A percentile compares a stretch with the other conserved stretches of the same genome.
These are phyloP conservation scores for Drosophila recens DNA, from an alignment of 2,888 invertebrate species.

Conservation along the genomic window DNA sequence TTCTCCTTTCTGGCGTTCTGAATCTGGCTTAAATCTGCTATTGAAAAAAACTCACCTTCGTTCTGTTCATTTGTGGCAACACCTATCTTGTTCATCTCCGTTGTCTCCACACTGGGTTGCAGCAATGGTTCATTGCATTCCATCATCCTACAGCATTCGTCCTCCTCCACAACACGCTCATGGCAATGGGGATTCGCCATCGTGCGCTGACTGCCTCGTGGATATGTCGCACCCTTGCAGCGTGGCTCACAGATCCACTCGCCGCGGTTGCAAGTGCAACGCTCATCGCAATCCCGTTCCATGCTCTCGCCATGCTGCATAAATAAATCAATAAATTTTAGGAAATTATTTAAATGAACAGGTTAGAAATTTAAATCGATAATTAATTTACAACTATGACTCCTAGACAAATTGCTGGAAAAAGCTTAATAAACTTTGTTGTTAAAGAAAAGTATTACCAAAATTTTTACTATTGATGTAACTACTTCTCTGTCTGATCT, in stretches of 20 bases:
- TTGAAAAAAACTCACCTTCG: slow-evolving; percentile 62
- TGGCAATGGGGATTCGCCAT: slow-evolving; percentile 90
- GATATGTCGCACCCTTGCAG: slow-evolving; percentile 90
- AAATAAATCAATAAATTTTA: neutral
- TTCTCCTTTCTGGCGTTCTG: slow-evolving; percentile 1
- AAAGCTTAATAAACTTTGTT: no score
- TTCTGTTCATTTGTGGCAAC: slow-evolving; percentile 31
- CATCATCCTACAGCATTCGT: slow-evolving; percentile 90
- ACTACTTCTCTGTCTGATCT: no score
- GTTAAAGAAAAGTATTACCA: neutral
- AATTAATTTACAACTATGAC: neutral
- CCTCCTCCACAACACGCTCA: slow-evolving; percentile 89
- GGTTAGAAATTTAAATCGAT: neutral
- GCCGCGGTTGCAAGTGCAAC: slow-evolving; percentile 90
- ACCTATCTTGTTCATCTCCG: slow-evolving; percentile 24
- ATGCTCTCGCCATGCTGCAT: slow-evolving; percentile 89
- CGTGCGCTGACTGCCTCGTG: slow-evolving; percentile 87
- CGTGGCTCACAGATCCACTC: slow-evolving; percentile 90
- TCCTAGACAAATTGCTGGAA: neutral
- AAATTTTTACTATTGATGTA: no score
- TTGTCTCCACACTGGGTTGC: slow-evolving; percentile 64
- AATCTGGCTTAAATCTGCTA: neutral
- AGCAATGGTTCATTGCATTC: slow-evolving; percentile 88
- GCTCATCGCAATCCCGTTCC: slow-evolving; percentile 91
- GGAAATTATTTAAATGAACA: slow-evolving; percentile 4